Percentiles rank a stretch among this genome's conserved stretches.
Evolutionary conservation across 2,113 vertebrate species (phyloP).

Genomic region (Petaurus breviceps): DNA sequence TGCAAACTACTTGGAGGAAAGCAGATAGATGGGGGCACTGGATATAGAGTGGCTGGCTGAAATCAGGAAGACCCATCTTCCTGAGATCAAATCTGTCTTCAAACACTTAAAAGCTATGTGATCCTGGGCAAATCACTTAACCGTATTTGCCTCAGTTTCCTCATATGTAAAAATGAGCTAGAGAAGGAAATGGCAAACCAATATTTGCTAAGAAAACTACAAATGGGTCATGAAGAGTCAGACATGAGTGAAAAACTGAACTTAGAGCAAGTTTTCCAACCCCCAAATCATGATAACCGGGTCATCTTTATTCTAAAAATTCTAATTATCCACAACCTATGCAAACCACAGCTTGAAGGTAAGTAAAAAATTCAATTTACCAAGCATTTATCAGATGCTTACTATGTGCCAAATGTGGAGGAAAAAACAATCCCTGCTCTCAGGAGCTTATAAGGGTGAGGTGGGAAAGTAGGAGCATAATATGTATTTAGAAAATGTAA

Average conservation of each 20-base stretch:
- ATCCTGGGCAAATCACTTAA: background rate
- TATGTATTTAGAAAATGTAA: background rate
- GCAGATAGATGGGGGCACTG: background rate
- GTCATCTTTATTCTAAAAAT: too few species aligned
- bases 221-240: background rate
- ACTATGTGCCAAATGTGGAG: background rate
- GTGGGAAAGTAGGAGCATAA: background rate
- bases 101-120: background rate
- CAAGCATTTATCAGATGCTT: background rate
- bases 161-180: background rate
- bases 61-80: background rate
- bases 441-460: background rate
- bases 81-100: background rate
- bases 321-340: too few species aligned
- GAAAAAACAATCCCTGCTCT: background rate
- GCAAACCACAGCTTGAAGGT: too few species aligned
- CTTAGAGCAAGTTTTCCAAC: background rate
- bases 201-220: background rate
- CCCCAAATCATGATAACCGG: too few species aligned
- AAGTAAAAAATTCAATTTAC: background rate
- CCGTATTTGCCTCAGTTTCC: background rate
- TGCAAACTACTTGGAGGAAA: background rate
- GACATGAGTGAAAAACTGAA: background rate
- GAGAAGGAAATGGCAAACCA: background rate
- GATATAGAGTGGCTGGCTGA: background rate